A percentile compares a stretch with the other conserved stretches of the same genome.
Conservation (phyloP, 1,140 invertebrate genomes). For the Drosophila busckii region DNA sequence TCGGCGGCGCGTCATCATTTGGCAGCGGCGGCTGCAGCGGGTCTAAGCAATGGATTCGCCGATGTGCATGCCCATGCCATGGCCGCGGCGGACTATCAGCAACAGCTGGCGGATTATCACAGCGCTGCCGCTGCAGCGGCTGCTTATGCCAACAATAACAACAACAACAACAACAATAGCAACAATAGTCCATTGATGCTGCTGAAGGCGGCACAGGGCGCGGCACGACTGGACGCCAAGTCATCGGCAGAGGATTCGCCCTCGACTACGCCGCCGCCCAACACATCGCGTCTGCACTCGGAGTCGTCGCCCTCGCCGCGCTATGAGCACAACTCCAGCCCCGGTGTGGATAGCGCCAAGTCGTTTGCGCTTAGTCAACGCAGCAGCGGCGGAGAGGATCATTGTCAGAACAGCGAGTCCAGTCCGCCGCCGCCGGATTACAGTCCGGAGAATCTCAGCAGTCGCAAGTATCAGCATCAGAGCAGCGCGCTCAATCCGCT, state of each 20-base stretch:
- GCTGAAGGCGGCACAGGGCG: slow-evolving; percentile 52
- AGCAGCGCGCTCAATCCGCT: slow-evolving; percentile 46
- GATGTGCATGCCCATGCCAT: slow-evolving; percentile 63
- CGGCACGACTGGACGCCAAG: slow-evolving; percentile 34
- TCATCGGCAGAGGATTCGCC: slow-evolving; percentile 63
- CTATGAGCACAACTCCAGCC: slow-evolving; percentile 76
- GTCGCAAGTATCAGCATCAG: slow-evolving; percentile 62
- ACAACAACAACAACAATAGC: slow-evolving; percentile 58
- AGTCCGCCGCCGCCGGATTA: slow-evolving; percentile 72
- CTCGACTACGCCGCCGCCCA: slow-evolving; percentile 60
- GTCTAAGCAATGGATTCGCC: slow-evolving; percentile 55
- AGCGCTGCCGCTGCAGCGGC: slow-evolving; percentile 70
- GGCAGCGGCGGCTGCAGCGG: slow-evolving; percentile 47
- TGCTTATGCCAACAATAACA: slow-evolving; percentile 64
- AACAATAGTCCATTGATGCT: slow-evolving; percentile 63
- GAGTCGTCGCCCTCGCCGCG: slow-evolving; percentile 72
- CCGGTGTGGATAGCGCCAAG: slow-evolving; percentile 75
- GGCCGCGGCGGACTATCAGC: slow-evolving; percentile 69
- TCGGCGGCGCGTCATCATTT: slow-evolving; percentile 58
- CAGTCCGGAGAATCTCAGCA: slow-evolving; percentile 76
- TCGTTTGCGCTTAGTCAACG: slow-evolving; percentile 75
- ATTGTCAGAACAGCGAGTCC: slow-evolving; percentile 72
- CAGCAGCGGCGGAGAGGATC: slow-evolving; percentile 70
- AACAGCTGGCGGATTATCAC: slow-evolving; percentile 70
- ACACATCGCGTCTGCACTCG: slow-evolving; percentile 68